Evolutionary conservation across 2,888 invertebrate genomes (phyloP).

Genomic region (Frankliniella fusca): DNA sequence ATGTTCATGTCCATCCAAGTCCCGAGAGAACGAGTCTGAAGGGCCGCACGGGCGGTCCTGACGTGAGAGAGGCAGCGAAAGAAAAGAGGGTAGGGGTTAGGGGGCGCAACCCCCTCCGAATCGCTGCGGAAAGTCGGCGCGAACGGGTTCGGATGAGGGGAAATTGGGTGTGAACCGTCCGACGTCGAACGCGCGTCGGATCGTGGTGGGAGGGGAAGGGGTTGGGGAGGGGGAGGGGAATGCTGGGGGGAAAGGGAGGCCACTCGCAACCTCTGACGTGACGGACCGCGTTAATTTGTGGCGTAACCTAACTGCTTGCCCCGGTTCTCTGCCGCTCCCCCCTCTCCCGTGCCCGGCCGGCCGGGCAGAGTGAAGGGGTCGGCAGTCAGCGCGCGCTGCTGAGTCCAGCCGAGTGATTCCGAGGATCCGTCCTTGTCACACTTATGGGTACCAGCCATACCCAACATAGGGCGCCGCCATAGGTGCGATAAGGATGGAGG

Average conservation of each 20-base stretch:
- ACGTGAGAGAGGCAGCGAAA: background rate
- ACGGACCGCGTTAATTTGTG: slow-evolving; percentile 26
- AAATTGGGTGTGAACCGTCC: slow-evolving; percentile 16
- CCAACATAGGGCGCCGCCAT: no score
- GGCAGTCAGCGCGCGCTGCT: no score
- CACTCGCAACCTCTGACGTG: slow-evolving; percentile 22
- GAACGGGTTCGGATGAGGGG: slow-evolving; percentile 17
- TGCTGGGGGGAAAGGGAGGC: background rate
- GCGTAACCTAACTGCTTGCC: background rate
- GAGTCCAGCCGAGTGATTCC: no score
- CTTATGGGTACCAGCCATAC: no score
- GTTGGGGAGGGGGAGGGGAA: background rate
- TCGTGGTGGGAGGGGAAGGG: background rate
- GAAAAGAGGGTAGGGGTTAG: background rate
- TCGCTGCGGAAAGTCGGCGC: slow-evolving; percentile 12
- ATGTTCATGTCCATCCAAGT: background rate
- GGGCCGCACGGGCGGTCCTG: background rate
- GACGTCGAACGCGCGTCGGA: background rate
- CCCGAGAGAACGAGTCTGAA: background rate
- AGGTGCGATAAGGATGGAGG: no score
- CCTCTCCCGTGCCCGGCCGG: background rate
- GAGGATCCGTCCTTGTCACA: no score
- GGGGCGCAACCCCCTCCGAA: background rate
- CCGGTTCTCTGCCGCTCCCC: background rate
- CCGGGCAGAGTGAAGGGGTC: no score